Percentiles rank a stretch among this genome's conserved stretches.
Evolutionary conservation across 2,113 vertebrate genomes (phyloP).

Genomic region (Illadopsis cleaveri): DNA sequence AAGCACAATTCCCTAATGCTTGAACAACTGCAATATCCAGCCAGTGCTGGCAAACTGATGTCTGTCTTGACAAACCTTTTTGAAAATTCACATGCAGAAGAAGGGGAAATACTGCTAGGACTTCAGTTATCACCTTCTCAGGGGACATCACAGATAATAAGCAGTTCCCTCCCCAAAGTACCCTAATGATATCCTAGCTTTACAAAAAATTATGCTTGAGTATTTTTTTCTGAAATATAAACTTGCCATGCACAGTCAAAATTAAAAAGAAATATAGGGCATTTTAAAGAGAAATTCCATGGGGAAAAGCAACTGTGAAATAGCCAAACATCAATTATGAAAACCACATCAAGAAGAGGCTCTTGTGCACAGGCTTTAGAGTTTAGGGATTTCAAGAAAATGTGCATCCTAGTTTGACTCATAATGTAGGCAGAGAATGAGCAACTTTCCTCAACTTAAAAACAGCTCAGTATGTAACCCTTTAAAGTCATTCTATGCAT

Average conservation of each 20-base stretch:
- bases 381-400: constrained; percentile 42
- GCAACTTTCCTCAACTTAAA: neutral
- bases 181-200: neutral
- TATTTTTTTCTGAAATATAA: constrained; percentile 34
- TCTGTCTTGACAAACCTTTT: neutral
- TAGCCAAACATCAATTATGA: constrained; percentile 47
- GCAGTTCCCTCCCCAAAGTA: neutral
- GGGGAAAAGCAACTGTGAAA: constrained; percentile 23
- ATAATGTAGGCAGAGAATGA: constrained; percentile 32
- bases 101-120: neutral
- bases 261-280: constrained; percentile 31
- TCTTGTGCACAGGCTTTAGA: neutral
- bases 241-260: constrained; percentile 6
- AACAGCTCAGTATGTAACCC: neutral
- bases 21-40: neutral
- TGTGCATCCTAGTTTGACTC: constrained; percentile 22
- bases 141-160: neutral
- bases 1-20: neutral
- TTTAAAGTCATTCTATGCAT: neutral
- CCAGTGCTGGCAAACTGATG: neutral
- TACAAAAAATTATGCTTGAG: neutral
- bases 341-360: constrained; percentile 41
- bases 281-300: constrained; percentile 48
- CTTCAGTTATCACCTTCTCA: constrained; percentile 3
- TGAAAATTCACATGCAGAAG: neutral